Conservation (phyloP, 1,140 invertebrate genomes). For the Drosophila funebris region DNA sequence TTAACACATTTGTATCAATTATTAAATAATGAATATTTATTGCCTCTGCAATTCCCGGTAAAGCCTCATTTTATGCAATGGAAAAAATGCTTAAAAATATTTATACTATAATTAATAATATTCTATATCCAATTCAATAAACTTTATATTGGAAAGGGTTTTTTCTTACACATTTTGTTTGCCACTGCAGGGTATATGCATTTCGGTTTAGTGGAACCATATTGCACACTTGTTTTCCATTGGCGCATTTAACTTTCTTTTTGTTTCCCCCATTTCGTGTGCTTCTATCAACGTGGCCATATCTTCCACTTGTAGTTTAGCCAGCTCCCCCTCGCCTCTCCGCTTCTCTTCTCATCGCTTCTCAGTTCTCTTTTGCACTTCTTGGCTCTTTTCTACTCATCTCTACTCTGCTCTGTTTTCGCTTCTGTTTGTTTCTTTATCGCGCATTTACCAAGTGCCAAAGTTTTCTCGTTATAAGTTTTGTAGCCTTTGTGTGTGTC, state of each 20-base stretch:
- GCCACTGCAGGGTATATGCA: neutral
- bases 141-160: no score
- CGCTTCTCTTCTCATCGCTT: constrained; percentile 26
- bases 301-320: constrained; percentile 61
- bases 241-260: constrained; percentile 39
- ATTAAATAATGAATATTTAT: no score
- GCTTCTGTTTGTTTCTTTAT: constrained; percentile 79
- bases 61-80: no score
- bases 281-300: constrained; percentile 63
- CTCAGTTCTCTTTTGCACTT: neutral
- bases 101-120: no score
- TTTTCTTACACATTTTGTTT: no score
- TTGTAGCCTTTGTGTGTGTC: constrained; percentile 82
- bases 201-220: neutral
- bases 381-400: constrained; percentile 21
- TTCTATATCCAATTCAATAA: no score
- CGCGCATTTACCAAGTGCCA: constrained; percentile 82
- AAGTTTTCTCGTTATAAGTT: constrained; percentile 84
- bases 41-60: no score
- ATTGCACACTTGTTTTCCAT: constrained; percentile 23
- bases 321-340: no score
- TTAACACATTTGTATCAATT: no score
- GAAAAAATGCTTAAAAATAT: no score
- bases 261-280: constrained; percentile 22
- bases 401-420: constrained; percentile 36